Conservation (phyloP, 2,113 vertebrate species). For the Cyprinus carpio region DNA sequence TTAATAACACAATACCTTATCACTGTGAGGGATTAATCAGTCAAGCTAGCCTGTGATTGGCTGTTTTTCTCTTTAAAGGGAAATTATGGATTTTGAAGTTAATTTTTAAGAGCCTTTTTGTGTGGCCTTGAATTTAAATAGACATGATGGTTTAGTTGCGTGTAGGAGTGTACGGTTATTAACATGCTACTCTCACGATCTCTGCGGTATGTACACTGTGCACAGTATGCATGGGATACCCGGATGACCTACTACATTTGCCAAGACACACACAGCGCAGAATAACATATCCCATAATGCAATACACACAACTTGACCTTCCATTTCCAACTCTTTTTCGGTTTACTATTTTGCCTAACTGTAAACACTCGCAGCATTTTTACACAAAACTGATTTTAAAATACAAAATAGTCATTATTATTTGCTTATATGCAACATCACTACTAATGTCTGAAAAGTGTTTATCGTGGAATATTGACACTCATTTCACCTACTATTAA, state of each 20-base stretch:
- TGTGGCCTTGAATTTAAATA: slow-evolving; percentile 6
- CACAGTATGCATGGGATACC: slow-evolving; percentile 13
- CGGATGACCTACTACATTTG: slow-evolving; percentile 17
- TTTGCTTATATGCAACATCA: slow-evolving; percentile 2
- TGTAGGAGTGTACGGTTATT: background rate
- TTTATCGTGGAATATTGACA: background rate
- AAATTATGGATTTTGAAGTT: background rate
- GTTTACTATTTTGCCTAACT: background rate
- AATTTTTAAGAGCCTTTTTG: background rate
- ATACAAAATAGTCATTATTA: background rate
- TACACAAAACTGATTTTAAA: background rate
- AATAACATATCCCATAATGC: slow-evolving; percentile 15
- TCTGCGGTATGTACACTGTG: background rate
- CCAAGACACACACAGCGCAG: slow-evolving; percentile 9
- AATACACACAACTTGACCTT: background rate
- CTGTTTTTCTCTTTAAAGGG: slow-evolving; percentile 19
- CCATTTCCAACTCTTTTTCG: background rate
- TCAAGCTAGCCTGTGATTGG: slow-evolving; percentile 11
- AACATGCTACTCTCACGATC: background rate
- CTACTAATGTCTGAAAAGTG: background rate
- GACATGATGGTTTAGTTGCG: background rate
- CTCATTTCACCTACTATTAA: background rate
- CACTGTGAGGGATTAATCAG: slow-evolving; percentile 27
- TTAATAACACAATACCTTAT: slow-evolving; percentile 27
- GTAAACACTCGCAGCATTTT: background rate